These are phyloP conservation scores for Drosophila erecta DNA, from an alignment of 1,140 invertebrate genomes.

Conservation along the genomic window DNA sequence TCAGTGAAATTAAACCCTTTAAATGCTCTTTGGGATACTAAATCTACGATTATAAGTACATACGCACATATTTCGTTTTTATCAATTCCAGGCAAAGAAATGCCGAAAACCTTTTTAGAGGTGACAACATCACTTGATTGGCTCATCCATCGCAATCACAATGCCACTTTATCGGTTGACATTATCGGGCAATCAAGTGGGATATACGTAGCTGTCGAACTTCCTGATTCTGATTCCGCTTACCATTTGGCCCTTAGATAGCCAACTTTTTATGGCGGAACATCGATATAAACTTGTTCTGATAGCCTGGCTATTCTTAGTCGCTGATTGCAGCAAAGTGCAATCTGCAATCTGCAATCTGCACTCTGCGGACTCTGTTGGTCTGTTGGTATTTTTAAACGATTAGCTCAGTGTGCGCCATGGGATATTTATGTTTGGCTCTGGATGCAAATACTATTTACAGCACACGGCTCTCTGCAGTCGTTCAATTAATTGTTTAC, in stretches of 20 bases:
- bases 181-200: conserved; percentile 46
- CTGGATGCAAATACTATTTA: conserved; percentile 31
- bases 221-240: conserved; percentile 6
- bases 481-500: conserved; percentile 59
- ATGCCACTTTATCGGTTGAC: conserved; percentile 27
- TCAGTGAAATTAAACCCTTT: background rate
- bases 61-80: conserved; percentile 1
- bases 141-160: conserved; percentile 51
- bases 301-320: conserved; percentile 45
- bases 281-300: conserved; percentile 25
- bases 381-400: conserved; percentile 54
- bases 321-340: conserved; percentile 36
- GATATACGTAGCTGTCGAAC: conserved; percentile 20
- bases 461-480: conserved; percentile 24
- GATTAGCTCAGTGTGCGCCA: conserved; percentile 49
- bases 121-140: conserved; percentile 53
- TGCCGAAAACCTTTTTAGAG: conserved; percentile 18
- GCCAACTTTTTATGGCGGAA: conserved; percentile 7
- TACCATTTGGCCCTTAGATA: conserved; percentile 22
- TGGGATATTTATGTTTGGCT: conserved; percentile 52
- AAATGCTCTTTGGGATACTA: background rate
- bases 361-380: conserved; percentile 5
- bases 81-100: conserved; percentile 2
- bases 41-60: no score
- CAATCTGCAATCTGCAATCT: conserved; percentile 26